Percentiles rank a stretch among this genome's conserved stretches.
Conservation (phyloP, 2,888 invertebrate species). For the Opisthograptis luteolata region DNA sequence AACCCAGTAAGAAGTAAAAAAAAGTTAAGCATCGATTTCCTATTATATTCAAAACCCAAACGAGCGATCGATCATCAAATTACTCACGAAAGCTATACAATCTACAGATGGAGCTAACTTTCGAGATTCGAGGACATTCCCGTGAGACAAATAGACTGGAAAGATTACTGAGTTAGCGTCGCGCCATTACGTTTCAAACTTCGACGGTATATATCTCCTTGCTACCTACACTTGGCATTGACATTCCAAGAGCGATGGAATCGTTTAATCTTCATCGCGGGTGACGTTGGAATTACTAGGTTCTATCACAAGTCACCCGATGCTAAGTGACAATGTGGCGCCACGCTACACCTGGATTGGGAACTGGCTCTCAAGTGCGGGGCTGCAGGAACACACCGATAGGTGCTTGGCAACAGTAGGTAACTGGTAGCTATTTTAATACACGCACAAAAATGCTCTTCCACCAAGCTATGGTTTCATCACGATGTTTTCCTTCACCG, state of each 20-base stretch:
- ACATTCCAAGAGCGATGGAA: constrained; percentile 4
- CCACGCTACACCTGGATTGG: too few species aligned
- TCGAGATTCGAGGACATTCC: constrained; percentile 1
- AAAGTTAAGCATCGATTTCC: too few species aligned
- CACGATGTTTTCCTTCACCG: too few species aligned
- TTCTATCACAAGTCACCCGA: too few species aligned
- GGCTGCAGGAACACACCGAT: too few species aligned
- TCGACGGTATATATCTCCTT: constrained; percentile 36
- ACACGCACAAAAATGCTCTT: too few species aligned
- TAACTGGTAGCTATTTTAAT: too few species aligned
- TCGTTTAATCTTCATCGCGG: background rate
- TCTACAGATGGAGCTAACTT: constrained; percentile 3
- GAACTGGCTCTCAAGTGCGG: too few species aligned
- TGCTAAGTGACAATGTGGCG: too few species aligned
- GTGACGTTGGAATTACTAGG: background rate
- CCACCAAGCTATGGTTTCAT: too few species aligned
- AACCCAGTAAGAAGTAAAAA: too few species aligned
- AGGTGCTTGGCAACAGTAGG: too few species aligned
- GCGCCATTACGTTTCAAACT: constrained; percentile 53
- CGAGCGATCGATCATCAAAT: background rate
- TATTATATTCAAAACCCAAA: background rate
- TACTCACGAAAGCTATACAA: constrained; percentile 8
- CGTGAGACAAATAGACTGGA: constrained; percentile 50
- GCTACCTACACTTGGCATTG: constrained; percentile 1
- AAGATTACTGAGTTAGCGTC: constrained; percentile 59